Evolutionary conservation across 1,140 invertebrate genomes (phyloP), one percentile per base, ranked within the genome.

Genomic region (Ceratosolen fusciceps): DNA sequence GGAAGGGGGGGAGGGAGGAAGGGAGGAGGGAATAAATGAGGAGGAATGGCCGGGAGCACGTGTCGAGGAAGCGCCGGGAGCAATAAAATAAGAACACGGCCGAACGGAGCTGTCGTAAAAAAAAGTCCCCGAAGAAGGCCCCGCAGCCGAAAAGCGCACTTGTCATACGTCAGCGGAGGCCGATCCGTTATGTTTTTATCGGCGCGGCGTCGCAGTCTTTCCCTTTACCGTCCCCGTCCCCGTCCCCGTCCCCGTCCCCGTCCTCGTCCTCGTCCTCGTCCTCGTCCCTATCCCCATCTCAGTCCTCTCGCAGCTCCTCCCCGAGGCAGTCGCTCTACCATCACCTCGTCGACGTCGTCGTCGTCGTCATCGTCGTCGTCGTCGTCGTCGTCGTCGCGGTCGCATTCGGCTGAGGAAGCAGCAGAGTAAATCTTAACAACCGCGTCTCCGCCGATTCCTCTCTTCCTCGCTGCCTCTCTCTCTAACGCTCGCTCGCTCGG

Each of bases 121-220:
- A 60, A 65, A 65, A 65, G 31, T 65, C 4, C 31, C 31, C 34
- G 60, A 65, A 37, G 37, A 37, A 7, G 60, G 3, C 14, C 31
- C 26, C 31, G 21, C 2, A 29, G 29, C 60, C 34, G 60, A 65
- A 37, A 65, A 65, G 21, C 31, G 19, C 34, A 31, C 31, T 7
- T 9, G 31, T 16, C 31, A 65, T 65, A 65, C 19, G 31, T 65
- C 60, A 65, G 16, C 34, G 8, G 31, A 12, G 60, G 31, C 4
- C 34, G 39, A 29, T 47, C 75, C 75, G 75, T 77, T 77, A 77
- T 58, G 47, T 68, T n/a, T n/a, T 74, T 77, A 77, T 77, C 67
- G 43, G 71, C 52, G 67, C n/a, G 31, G 3, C 0, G 31, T 4
- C 54, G 14, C 19, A 3, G 5, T 52, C 21, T 7, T 43, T 43